Conservation (phyloP, 2,888 invertebrate species). For the Sarcophaga rosellei region DNA sequence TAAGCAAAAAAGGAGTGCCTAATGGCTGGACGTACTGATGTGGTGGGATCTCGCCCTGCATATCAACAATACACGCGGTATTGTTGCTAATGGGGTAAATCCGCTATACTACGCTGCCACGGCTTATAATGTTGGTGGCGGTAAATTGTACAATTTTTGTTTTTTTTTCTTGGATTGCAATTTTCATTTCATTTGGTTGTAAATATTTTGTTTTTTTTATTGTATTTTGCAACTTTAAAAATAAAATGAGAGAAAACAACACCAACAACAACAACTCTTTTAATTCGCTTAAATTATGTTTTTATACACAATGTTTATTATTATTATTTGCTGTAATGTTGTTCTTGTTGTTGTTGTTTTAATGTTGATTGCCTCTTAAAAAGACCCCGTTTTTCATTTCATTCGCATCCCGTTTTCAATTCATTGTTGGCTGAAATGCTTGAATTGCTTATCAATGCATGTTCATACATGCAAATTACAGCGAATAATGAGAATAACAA, state of each 20-base stretch:
- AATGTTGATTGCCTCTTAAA: not conserved
- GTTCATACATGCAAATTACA: conserved; percentile 37
- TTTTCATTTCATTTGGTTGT: conserved; percentile 46
- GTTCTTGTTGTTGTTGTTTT: not conserved
- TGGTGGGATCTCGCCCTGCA: not conserved
- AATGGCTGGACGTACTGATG: conserved; percentile 28
- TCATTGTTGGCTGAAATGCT: conserved; percentile 43
- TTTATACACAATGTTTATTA: conserved; percentile 62
- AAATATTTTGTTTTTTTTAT: conserved; percentile 22
- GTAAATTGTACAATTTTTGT: not conserved
- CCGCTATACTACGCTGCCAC: not conserved
- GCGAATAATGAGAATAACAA: conserved; percentile 36
- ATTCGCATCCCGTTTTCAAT: conserved; percentile 1
- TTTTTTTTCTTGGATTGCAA: conserved; percentile 29
- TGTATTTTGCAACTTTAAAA: conserved; percentile 64
- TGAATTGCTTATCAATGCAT: conserved; percentile 53
- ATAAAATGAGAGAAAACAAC: not conserved
- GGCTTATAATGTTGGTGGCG: not conserved
- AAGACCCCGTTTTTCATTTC: not conserved
- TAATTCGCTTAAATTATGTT: conserved; percentile 69
- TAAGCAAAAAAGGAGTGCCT: conserved; percentile 61
- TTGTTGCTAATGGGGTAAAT: conserved; percentile 10
- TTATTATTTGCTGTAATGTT: conserved; percentile 26
- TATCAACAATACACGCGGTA: not conserved
- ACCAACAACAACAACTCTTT: not conserved